phyloP scores from a whole-genome alignment of 2,888 invertebrate genomes.

The Ecliptopera silaceata region DNA sequence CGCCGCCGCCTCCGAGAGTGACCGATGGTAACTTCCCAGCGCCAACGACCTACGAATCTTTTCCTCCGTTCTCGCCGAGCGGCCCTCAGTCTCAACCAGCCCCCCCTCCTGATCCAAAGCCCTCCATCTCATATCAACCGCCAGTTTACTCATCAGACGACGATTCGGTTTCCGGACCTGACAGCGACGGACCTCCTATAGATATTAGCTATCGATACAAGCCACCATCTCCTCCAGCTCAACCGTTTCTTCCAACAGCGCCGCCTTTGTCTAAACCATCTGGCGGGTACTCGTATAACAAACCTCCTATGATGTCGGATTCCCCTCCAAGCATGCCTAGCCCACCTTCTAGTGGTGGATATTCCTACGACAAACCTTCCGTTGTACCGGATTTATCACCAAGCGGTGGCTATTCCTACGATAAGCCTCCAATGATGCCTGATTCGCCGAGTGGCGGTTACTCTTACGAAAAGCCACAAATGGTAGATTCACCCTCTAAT shows the following conservation, averaged over 20 bases:
- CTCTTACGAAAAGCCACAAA: conserved; percentile 66
- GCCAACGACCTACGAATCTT: conserved; percentile 68
- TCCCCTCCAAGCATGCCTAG: conserved; percentile 34
- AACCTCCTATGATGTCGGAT: conserved; percentile 47
- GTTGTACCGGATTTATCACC: conserved; percentile 48
- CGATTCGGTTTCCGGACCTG: conserved; percentile 43
- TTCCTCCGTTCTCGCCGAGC: conserved; percentile 66
- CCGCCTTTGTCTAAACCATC: conserved; percentile 61
- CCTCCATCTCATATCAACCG: conserved; percentile 47
- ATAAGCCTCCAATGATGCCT: conserved; percentile 60
- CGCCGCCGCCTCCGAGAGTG: conserved; percentile 56
- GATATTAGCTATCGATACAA: conserved; percentile 65
- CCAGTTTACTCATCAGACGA: conserved; percentile 45
- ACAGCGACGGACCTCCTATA: conserved; percentile 48
- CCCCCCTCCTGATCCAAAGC: conserved; percentile 30
- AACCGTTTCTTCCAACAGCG: conserved; percentile 54
- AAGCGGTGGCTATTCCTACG: conserved; percentile 52
- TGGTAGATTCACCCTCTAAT: conserved; percentile 48
- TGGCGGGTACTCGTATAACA: conserved; percentile 64
- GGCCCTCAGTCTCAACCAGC: conserved; percentile 35
- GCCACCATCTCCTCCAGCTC: conserved; percentile 46
- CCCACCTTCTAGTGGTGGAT: conserved; percentile 50
- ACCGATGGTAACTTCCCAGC: conserved; percentile 62
- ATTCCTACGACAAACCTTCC: conserved; percentile 70
- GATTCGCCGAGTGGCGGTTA: conserved; percentile 57